Conservation (phyloP, 2,888 invertebrate species). For the Tachina fera region DNA sequence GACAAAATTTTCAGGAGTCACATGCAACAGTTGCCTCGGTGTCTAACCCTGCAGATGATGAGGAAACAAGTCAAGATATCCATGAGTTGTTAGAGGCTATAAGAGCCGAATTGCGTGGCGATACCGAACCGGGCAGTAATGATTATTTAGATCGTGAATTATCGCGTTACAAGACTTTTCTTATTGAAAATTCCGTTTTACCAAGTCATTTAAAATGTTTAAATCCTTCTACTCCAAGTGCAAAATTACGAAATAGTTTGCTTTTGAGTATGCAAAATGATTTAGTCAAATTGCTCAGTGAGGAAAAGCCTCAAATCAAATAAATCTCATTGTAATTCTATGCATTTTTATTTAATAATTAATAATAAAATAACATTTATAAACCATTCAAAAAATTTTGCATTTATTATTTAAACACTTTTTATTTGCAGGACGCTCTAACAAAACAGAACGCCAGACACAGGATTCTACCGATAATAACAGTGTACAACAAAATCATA, state of each 20-base stretch:
- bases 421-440: constrained; percentile 76
- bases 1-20: neutral
- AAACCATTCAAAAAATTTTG: neutral
- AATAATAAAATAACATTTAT: constrained; percentile 8
- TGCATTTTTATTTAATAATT: neutral
- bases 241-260: constrained; percentile 75
- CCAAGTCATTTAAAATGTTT: constrained; percentile 52
- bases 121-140: constrained; percentile 67
- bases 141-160: constrained; percentile 77
- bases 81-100: constrained; percentile 73
- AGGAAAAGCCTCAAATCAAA: constrained; percentile 46
- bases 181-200: constrained; percentile 64
- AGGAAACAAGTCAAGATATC: constrained; percentile 60
- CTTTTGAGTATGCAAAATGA: constrained; percentile 79
- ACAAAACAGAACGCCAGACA: constrained; percentile 73
- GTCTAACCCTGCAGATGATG: neutral
- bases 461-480: constrained; percentile 65
- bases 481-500: constrained; percentile 69
- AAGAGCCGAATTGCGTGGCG: constrained; percentile 76
- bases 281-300: constrained; percentile 75
- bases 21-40: neutral
- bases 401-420: neutral
- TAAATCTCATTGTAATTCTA: neutral
- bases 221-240: constrained; percentile 50
- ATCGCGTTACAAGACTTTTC: constrained; percentile 74